phyloP scores from a whole-genome alignment of 2,113 vertebrate genomes.

The Lipotes vexillifer region DNA sequence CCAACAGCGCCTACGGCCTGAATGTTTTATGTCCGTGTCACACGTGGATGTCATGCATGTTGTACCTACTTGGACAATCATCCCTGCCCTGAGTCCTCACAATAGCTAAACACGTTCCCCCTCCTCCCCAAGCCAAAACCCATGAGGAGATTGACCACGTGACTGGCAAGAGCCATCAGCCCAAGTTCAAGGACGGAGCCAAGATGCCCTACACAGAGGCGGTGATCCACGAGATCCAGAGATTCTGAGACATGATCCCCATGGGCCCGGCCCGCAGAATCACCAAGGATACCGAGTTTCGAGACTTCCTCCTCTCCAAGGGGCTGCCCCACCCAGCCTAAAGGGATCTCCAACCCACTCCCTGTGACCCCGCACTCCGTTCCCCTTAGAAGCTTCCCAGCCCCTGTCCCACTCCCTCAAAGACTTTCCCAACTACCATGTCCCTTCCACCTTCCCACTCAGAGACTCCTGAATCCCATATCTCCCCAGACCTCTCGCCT shows the following conservation, averaged over 20 bases:
- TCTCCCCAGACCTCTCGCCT: background rate
- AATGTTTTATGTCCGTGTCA: background rate
- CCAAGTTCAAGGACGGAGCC: constrained; percentile 54
- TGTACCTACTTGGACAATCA: background rate
- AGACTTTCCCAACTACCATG: too few relatives aligned
- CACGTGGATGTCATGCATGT: background rate
- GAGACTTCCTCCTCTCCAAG: constrained; percentile 64
- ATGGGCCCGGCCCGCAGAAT: constrained; percentile 24
- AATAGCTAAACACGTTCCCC: background rate
- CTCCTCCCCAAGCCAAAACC: constrained; percentile 45
- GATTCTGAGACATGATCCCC: constrained; percentile 50
- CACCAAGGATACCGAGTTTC: constrained; percentile 63
- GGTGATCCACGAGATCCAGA: constrained; percentile 65
- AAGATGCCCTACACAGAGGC: constrained; percentile 74
- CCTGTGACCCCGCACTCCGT: background rate
- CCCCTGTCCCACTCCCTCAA: too few relatives aligned
- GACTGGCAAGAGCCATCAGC: constrained; percentile 60
- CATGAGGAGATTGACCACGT: constrained; percentile 66
- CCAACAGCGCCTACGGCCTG: rapidly evolving
- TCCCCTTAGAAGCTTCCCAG: background rate
- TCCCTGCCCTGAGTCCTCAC: background rate
- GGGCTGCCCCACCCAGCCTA: background rate
- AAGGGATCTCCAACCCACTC: background rate
- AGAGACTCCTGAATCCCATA: background rate
- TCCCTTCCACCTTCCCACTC: too few relatives aligned